Percentiles rank a stretch among this genome's conserved stretches.
Evolutionary conservation across 1,140 invertebrate species (phyloP).

Genomic region (Drosophila ficusphila): DNA sequence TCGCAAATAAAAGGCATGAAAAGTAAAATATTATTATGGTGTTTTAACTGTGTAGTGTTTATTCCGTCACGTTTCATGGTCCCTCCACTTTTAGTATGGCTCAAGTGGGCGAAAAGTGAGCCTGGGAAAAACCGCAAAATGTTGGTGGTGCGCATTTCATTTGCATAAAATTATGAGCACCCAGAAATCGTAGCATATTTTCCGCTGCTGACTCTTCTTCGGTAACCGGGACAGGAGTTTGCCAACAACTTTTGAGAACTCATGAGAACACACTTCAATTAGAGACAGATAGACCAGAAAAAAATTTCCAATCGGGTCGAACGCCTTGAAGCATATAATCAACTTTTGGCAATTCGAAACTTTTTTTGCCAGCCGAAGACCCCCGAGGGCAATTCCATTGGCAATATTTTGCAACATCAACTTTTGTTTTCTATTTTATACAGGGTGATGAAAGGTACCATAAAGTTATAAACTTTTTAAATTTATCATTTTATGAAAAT

Average conservation of each 20-base stretch:
- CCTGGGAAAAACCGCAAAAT: conserved; percentile 30
- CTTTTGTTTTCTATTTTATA: conserved; percentile 42
- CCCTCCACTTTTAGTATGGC: conserved; percentile 9
- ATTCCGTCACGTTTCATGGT: conserved; percentile 12
- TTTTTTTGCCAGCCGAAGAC: conserved; percentile 29
- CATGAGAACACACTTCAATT: conserved; percentile 28
- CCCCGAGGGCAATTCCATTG: conserved; percentile 50
- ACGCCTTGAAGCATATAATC: conserved; percentile 59
- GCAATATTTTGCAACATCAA: conserved; percentile 61
- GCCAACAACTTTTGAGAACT: conserved; percentile 5
- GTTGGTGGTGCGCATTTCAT: conserved; percentile 52
- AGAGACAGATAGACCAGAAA: conserved; percentile 46
- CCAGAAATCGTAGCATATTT: background rate
- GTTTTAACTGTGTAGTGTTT: background rate
- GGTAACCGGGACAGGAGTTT: conserved; percentile 3
- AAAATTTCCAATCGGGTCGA: conserved; percentile 54
- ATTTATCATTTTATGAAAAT: too few species aligned
- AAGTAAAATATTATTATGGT: too few species aligned
- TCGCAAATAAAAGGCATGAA: too few species aligned
- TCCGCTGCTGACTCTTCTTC: conserved; percentile 17
- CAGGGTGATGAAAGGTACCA: conserved; percentile 25
- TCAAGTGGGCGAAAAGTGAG: conserved; percentile 16
- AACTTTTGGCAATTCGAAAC: conserved; percentile 62
- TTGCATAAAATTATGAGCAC: conserved; percentile 60
- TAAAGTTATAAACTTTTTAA: too few species aligned